Evolutionary conservation across 2,113 vertebrate species (phyloP), one percentile per base, ranked within the genome.

Genomic region (Gallinago media): DNA sequence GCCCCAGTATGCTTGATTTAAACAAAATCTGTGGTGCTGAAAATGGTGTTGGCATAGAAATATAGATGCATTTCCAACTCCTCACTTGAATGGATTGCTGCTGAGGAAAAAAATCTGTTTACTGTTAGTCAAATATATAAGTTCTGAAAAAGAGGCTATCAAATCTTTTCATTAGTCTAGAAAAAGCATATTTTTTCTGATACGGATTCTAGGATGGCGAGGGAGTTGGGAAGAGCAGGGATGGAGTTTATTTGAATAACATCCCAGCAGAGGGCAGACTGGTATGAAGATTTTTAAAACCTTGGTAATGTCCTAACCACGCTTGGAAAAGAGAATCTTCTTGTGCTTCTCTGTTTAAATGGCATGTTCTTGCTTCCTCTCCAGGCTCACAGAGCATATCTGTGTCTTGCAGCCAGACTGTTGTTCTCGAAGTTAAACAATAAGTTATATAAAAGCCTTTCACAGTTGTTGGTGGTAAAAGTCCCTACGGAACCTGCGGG

Each of bases 251-350:
- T 81, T 78, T 61, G 42, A 81, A 3, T 50, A 58, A 42, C 26
- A 58, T 72, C 38, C 98, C 98, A 97, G 97, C 84, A 98, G 98
- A 97, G 98, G 98, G 97, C 95, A 96, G 96, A 89, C 62, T 95
- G 76, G 95, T 95, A 94, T 84, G 85, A 89, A 92, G 85, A 77
- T 91, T 88, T 78, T 92, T 63, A n/a, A 92, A 88, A 68, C 38
- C 31, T 25, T 31, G 55, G 15, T 59, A 27, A 13, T 92, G 50
- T 83, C 55, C 4, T 8, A 76, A 8, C 25, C 84, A 2, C 7
- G 62, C 68, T 54, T 14, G 17, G 65, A 55, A 92, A 85, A 50
- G 32, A 36, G 46, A 50, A 67, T 42, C 63, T 90, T 94, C 36
- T n/a, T 15, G 2, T 68, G 67, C 54, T 80, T 80, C 36, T 58